phyloP scores from a whole-genome alignment of 2,888 invertebrate genomes.

The Spilosoma lubricipeda region DNA sequence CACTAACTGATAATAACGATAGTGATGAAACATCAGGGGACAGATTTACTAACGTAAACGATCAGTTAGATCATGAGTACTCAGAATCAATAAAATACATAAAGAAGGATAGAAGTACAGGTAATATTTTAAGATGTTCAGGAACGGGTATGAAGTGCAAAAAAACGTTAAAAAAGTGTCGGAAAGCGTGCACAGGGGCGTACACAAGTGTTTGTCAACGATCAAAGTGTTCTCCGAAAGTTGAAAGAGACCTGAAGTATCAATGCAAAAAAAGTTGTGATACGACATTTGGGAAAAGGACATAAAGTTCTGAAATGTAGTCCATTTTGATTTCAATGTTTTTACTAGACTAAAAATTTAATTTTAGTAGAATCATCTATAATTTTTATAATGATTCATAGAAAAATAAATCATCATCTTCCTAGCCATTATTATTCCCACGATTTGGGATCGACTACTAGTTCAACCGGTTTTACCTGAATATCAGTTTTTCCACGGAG shows the following conservation, averaged over 20 bases:
- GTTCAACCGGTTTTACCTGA: too few species aligned
- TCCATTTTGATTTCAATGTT: neutral
- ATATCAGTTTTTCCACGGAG: too few species aligned
- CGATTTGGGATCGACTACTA: too few species aligned
- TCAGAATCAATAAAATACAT: neutral
- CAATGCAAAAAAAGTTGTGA: conserved; percentile 58
- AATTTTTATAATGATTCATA: neutral
- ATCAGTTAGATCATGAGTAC: neutral
- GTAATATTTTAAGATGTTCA: neutral
- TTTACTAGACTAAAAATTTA: too few species aligned
- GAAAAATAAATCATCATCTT: too few species aligned
- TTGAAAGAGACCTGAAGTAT: conserved; percentile 48
- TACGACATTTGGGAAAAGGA: neutral
- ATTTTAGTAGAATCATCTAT: neutral
- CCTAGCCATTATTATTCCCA: too few species aligned
- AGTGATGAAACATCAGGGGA: conserved; percentile 11
- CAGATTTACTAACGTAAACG: neutral
- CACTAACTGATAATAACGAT: neutral
- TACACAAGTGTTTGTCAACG: conserved; percentile 42
- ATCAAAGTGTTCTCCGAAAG: conserved; percentile 45
- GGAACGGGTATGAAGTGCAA: conserved; percentile 17
- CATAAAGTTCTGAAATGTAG: neutral
- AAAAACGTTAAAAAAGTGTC: conserved; percentile 48
- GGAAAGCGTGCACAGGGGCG: conserved; percentile 54
- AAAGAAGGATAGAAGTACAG: neutral